phyloP scores from a whole-genome alignment of 1,140 invertebrate genomes.

The Drosophila parvula region DNA sequence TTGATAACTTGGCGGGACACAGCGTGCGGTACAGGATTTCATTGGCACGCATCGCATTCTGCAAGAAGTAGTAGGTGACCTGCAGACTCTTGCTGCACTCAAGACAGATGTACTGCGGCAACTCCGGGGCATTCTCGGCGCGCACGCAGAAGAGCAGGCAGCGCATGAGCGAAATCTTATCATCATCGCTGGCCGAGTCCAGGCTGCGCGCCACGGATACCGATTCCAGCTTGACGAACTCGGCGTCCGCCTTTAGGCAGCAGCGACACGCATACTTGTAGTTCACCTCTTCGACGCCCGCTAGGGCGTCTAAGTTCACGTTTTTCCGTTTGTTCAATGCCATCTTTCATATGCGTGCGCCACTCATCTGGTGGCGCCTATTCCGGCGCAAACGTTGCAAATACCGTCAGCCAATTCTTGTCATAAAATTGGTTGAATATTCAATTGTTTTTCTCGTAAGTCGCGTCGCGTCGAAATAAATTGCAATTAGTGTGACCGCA shows the following conservation, averaged over 20 bases:
- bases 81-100: slow-evolving; percentile 73
- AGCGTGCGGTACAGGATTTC: slow-evolving; percentile 70
- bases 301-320: slow-evolving; percentile 15
- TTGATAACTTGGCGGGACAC: slow-evolving; percentile 30
- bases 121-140: slow-evolving; percentile 57
- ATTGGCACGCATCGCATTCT: slow-evolving; percentile 69
- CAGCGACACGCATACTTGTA: slow-evolving; percentile 75
- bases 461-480: slow-evolving; percentile 12
- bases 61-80: slow-evolving; percentile 70
- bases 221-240: slow-evolving; percentile 70
- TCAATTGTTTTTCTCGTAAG: slow-evolving; percentile 15
- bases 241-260: slow-evolving; percentile 68
- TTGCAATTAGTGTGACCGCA: background rate
- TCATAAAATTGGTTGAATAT: slow-evolving; percentile 1
- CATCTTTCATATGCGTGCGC: slow-evolving; percentile 43
- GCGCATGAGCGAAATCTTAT: slow-evolving; percentile 54
- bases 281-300: slow-evolving; percentile 35
- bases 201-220: slow-evolving; percentile 32
- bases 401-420: background rate
- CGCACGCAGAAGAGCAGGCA: slow-evolving; percentile 71
- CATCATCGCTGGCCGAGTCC: slow-evolving; percentile 13
- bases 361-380: slow-evolving; percentile 21
- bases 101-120: slow-evolving; percentile 67
- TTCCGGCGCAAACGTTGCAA: background rate
- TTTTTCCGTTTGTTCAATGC: slow-evolving; percentile 48